Evolutionary conservation across 1,140 invertebrate species (phyloP).

Genomic region (Ylistrum balloti): DNA sequence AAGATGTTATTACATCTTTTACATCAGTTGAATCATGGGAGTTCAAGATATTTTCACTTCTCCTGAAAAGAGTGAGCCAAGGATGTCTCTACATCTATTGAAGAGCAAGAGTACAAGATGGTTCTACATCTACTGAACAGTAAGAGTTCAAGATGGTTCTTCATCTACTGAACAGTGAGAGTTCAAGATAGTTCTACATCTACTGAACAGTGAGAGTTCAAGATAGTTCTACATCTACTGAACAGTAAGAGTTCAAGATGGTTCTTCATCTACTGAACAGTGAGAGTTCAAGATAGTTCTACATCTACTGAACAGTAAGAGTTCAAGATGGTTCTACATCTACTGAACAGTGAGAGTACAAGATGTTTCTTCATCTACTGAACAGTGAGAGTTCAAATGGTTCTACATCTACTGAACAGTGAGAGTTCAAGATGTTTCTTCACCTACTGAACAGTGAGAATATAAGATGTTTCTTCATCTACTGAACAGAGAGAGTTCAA

Average conservation of each 20-base stretch:
- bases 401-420: neutral
- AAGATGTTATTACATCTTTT: neutral
- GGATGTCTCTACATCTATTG: constrained; percentile 2
- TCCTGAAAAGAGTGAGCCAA: neutral
- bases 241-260: neutral
- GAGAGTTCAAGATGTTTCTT: neutral
- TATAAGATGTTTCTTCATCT: neutral
- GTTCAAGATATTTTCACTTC: neutral
- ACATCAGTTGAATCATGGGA: neutral
- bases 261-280: neutral
- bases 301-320: neutral
- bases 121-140: neutral
- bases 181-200: neutral
- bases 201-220: neutral
- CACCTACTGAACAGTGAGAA: neutral
- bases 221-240: neutral
- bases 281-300: neutral
- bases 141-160: neutral
- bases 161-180: neutral
- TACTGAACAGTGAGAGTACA: neutral
- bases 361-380: neutral
- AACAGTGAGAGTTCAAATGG: neutral
- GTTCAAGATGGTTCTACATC: neutral
- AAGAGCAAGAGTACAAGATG: neutral
- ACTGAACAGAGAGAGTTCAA: neutral